Conservation (phyloP, 1,140 invertebrate genomes). For the Lepidotrigona ventralis region DNA sequence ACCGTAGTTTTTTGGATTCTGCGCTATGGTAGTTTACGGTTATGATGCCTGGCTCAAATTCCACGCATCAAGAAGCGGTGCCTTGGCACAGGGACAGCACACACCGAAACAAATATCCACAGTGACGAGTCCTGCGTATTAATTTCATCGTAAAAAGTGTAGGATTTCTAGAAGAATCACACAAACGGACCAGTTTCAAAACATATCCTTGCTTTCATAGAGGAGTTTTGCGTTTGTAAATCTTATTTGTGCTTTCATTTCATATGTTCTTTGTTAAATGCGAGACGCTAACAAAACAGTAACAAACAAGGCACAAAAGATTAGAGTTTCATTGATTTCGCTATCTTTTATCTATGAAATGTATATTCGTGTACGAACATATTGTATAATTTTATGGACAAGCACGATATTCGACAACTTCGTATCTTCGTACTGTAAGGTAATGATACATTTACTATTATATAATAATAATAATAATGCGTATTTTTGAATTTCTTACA, state of each 20-base stretch:
- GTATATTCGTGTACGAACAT: background rate
- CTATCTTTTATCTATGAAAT: background rate
- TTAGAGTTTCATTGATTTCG: conserved; percentile 3
- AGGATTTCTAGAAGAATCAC: background rate
- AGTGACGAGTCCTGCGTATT: conserved; percentile 79
- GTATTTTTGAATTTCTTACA: conserved; percentile 34
- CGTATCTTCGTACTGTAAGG: conserved; percentile 15
- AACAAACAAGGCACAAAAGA: conserved; percentile 12
- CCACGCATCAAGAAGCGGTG: conserved; percentile 82
- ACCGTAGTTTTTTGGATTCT: conserved; percentile 90
- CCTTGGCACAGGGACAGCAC: conserved; percentile 87
- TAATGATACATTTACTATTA: conserved; percentile 19
- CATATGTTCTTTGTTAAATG: background rate
- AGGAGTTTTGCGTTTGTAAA: conserved; percentile 27
- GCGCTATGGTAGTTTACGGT: conserved; percentile 87
- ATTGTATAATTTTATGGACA: background rate
- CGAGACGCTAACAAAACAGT: background rate
- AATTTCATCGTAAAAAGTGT: conserved; percentile 42
- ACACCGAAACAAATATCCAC: conserved; percentile 84
- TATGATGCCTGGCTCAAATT: conserved; percentile 90
- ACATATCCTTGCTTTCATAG: conserved; percentile 34
- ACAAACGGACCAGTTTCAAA: conserved; percentile 27
- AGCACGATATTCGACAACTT: conserved; percentile 17
- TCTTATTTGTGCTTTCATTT: conserved; percentile 20
- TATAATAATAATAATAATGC: background rate